These are phyloP conservation scores for Drosophila takahashii DNA, from an alignment of 1,140 invertebrate genomes.

Conservation along the genomic window DNA sequence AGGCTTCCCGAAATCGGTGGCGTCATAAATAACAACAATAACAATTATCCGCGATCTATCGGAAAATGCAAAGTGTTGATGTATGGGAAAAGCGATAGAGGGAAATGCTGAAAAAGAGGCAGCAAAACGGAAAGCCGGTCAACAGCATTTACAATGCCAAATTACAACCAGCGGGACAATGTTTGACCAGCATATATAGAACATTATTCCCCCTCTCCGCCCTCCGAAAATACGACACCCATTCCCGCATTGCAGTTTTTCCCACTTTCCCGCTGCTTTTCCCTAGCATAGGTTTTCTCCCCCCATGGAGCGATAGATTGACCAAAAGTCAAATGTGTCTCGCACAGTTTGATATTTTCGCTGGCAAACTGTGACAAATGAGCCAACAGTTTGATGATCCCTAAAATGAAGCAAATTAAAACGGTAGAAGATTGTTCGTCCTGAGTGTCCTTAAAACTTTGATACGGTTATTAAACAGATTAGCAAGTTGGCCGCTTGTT, in stretches of 20 bases:
- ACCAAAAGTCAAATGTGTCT: conserved; percentile 43
- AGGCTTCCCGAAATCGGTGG: conserved; percentile 6
- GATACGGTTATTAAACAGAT: conserved; percentile 19
- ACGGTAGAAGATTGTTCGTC: background rate
- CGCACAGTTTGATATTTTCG: conserved; percentile 31
- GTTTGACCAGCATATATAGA: conserved; percentile 19
- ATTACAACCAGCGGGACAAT: conserved; percentile 47
- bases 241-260: conserved; percentile 33
- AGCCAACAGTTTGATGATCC: conserved; percentile 32
- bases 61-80: conserved; percentile 34
- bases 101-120: conserved; percentile 16
- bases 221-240: background rate
- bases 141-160: conserved; percentile 46
- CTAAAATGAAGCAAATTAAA: conserved; percentile 24
- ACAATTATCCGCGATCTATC: conserved; percentile 55
- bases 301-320: conserved; percentile 34
- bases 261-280: background rate
- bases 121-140: conserved; percentile 34
- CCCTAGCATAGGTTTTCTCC: background rate
- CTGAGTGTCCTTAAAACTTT: conserved; percentile 3
- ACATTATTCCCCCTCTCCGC: too few relatives aligned
- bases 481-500: conserved; percentile 15
- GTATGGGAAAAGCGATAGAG: background rate
- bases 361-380: conserved; percentile 31
- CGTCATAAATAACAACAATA: conserved; percentile 74